These are phyloP conservation scores for Sussaba pulchella DNA, from an alignment of 2,888 invertebrate genomes.

Conservation along the genomic window DNA sequence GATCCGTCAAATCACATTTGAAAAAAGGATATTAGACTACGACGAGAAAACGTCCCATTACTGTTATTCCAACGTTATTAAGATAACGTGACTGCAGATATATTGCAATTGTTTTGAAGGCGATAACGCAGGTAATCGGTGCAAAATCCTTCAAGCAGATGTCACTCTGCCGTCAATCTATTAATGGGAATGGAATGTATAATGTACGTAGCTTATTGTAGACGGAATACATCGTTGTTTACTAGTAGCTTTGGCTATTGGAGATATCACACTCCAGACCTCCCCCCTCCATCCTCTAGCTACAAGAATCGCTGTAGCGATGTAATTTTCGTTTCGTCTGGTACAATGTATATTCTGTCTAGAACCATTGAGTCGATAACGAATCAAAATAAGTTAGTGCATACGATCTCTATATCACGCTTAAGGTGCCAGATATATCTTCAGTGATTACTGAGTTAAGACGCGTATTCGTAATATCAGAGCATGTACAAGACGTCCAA, in stretches of 20 bases:
- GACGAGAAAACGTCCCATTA: too few species aligned
- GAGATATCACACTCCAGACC: neutral
- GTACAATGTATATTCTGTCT: neutral
- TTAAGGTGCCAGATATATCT: neutral
- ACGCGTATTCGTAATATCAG: neutral
- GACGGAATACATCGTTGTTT: constrained; percentile 16
- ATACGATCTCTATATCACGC: neutral
- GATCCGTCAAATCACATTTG: too few species aligned
- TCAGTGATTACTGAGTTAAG: neutral
- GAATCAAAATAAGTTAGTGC: too few species aligned
- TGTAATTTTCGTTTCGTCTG: too few species aligned
- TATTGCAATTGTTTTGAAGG: neutral
- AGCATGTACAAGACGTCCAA: too few species aligned
- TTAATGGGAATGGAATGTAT: neutral
- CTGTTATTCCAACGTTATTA: too few species aligned
- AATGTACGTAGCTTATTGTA: neutral
- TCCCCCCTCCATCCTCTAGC: neutral
- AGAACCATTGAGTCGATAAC: too few species aligned
- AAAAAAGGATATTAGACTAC: too few species aligned
- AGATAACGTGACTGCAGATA: constrained; percentile 4
- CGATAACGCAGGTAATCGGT: constrained; percentile 2
- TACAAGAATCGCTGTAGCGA: neutral
- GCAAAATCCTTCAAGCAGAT: neutral
- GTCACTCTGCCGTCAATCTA: neutral
- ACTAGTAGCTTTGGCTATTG: neutral